phyloP scores from a whole-genome alignment of 2,797 vertebrate species.

The Balearica regulorum region DNA sequence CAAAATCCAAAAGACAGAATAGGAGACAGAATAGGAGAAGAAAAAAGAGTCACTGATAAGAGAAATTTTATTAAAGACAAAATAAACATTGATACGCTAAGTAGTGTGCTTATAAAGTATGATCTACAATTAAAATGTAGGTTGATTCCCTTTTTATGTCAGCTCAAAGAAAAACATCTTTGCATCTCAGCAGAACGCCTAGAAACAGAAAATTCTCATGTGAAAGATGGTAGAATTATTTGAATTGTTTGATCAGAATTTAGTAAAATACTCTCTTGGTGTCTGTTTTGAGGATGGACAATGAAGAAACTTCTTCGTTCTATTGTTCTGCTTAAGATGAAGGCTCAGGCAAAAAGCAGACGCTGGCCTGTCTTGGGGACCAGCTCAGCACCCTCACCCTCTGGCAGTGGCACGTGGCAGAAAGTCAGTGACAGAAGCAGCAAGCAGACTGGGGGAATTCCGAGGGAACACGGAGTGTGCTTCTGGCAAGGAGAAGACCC shows the following conservation, averaged over 20 bases:
- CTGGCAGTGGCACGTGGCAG: not conserved
- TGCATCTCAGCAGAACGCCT: not conserved
- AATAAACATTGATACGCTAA: not conserved
- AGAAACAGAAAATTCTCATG: not conserved
- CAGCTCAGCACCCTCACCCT: not conserved
- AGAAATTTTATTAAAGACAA: not conserved
- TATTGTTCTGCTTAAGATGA: not conserved
- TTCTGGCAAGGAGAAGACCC: not conserved
- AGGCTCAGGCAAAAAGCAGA: not conserved
- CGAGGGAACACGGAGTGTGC: not conserved
- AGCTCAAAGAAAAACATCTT: not conserved
- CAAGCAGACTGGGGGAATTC: not conserved
- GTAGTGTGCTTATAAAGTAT: not conserved
- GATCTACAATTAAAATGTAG: not conserved
- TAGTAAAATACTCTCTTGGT: not conserved
- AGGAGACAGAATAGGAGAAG: not conserved
- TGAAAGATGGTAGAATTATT: fast-evolving
- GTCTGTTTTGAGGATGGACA: not conserved
- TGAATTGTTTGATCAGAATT: not conserved
- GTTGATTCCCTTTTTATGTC: not conserved
- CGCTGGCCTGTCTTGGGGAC: not conserved
- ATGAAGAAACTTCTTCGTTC: not conserved
- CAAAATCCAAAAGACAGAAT: not conserved
- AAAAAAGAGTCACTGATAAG: not conserved
- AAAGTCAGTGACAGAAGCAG: not conserved